Percentiles rank a stretch among this genome's conserved stretches.
Evolutionary conservation across 2,113 vertebrate genomes (phyloP).

Genomic region (Hypanus sabinus): DNA sequence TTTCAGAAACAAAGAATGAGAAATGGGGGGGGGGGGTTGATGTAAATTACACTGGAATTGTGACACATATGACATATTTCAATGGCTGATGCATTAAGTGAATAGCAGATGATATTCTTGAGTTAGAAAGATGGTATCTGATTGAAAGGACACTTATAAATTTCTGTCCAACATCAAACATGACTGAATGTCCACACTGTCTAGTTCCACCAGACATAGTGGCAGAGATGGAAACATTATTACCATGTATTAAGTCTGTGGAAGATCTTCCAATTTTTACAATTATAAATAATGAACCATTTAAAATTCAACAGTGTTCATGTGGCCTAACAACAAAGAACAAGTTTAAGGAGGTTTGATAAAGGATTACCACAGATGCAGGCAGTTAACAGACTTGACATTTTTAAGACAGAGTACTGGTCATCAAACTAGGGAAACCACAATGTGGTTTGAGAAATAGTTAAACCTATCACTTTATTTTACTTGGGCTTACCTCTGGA

Average conservation of each 20-base stretch:
- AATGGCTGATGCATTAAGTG: too few species aligned
- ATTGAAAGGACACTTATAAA: background rate
- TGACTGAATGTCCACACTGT: background rate
- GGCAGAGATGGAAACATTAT: background rate
- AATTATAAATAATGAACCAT: background rate
- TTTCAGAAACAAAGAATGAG: too few species aligned
- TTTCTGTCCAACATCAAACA: background rate
- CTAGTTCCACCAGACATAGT: background rate
- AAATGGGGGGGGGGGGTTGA: background rate
- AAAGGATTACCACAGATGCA: background rate
- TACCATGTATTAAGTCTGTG: background rate
- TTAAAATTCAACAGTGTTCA: background rate
- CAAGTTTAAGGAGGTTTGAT: background rate
- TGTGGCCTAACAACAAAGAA: background rate
- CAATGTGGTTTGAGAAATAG: background rate
- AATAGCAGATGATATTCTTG: too few species aligned
- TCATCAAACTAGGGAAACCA: background rate
- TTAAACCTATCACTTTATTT: background rate
- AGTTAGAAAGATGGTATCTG: background rate
- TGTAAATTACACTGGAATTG: background rate
- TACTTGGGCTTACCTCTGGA: slow-evolving; percentile 70
- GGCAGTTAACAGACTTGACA: background rate
- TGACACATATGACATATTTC: too few species aligned
- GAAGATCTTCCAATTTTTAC: background rate
- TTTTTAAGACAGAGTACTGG: background rate